Evolutionary conservation across 2,888 invertebrate genomes (phyloP), one percentile per base, ranked within the genome.

Genomic region (Oxyteleia sp.): DNA sequence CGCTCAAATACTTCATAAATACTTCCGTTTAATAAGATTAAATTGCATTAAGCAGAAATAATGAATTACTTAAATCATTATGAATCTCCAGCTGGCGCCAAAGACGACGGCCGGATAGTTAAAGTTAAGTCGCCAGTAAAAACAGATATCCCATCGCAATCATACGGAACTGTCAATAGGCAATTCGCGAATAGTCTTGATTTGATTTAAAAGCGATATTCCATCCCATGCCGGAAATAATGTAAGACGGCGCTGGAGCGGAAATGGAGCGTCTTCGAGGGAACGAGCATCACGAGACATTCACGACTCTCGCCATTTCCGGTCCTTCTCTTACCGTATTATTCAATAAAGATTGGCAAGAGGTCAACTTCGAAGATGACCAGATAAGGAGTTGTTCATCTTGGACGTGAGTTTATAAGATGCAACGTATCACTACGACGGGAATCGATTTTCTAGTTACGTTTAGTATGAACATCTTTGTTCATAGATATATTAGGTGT

Each of bases 161-260:
- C 63, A 38, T 32, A 68, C 78, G 74, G 69, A 82, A 79, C 84
- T 79, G 84, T 84, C 82, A 81, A 80, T 63, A 82, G 78, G 88
- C 91, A 90, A 92, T 92, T 91, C 89, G 86, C 91, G 91, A 93
- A 93, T 93, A 93, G 90, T 92, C 92, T 92, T 92, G 92, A 93
- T 93, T 93, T 89, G 91, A 92, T 92, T 92, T 92, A 92, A 91
- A 92, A 92, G 92, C 92, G 92, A 92, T 91, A 92, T 93, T 91
- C 93, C 93, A 93, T 93, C 92, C 92, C 89, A 91, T 84, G 86
- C 91, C 91, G 93, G 93, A 93, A 95, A 95, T 93, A 91, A 90
- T 92, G 90, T 93, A 92, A 92, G 92, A 92, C 91, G 92, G 87
- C 86, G 90, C 89, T 88, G 79, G 85, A 84, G 87, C 90, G 92